Evolutionary conservation across 92 coral and sea anemone genomes (phyloP).

Genomic region (Heliopora coerulea): DNA sequence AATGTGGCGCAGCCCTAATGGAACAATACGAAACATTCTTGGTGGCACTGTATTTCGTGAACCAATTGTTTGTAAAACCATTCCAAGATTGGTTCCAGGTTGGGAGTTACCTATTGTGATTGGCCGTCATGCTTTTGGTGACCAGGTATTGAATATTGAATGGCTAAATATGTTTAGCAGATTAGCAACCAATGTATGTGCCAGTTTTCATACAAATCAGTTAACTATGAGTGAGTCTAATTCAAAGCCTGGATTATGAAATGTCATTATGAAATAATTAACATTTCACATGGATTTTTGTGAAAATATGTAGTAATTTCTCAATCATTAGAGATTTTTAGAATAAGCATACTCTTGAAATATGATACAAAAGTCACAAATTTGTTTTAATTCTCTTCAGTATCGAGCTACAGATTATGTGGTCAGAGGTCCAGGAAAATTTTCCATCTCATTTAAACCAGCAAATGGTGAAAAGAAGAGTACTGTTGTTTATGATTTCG

Average conservation of each 20-base stretch:
- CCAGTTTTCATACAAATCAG: not conserved
- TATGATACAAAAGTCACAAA: too few species aligned
- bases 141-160: slow-evolving; percentile 55
- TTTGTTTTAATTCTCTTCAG: too few species aligned
- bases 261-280: too few species aligned
- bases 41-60: slow-evolving; percentile 99
- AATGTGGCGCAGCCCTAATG: slow-evolving; percentile 99
- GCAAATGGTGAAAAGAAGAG: slow-evolving; percentile 82
- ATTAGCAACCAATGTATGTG: not conserved
- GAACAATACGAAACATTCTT: slow-evolving; percentile 95
- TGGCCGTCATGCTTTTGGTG: slow-evolving; percentile 99
- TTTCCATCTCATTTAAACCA: slow-evolving; percentile 88
- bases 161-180: not conserved
- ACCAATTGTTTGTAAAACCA: slow-evolving; percentile 92
- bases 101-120: slow-evolving; percentile 95
- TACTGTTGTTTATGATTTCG: slow-evolving; percentile 93
- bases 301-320: too few species aligned
- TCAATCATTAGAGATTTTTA: not conserved
- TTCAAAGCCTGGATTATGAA: too few species aligned
- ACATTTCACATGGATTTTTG: too few species aligned
- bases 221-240: too few species aligned
- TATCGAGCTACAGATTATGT: slow-evolving; percentile 98
- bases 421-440: slow-evolving; percentile 91
- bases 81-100: slow-evolving; percentile 96
- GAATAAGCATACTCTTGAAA: too few species aligned